phyloP scores from a whole-genome alignment of 2,797 vertebrate genomes.

The Epinephelus awoara region DNA sequence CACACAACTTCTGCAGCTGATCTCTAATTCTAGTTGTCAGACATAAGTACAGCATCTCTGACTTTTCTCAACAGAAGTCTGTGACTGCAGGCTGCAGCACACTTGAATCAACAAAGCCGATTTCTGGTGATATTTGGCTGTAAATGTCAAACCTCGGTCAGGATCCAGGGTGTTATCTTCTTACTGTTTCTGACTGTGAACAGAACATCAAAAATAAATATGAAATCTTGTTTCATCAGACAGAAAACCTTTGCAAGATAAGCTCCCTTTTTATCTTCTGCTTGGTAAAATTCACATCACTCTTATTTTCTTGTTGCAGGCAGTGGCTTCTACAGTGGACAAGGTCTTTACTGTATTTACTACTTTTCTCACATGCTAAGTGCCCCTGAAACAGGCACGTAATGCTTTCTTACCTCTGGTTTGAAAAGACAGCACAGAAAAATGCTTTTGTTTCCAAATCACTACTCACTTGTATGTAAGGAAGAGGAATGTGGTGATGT shows the following conservation, averaged over 20 bases:
- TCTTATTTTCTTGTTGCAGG: constrained; percentile 3
- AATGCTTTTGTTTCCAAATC: not conserved
- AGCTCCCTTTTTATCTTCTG: constrained; percentile 11
- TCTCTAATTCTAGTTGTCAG: not conserved
- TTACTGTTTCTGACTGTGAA: constrained; percentile 30
- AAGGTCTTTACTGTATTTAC: not conserved
- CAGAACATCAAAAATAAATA: constrained; percentile 43
- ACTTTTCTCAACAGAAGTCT: constrained; percentile 1
- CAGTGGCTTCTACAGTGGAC: not conserved
- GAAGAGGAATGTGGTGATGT: not conserved
- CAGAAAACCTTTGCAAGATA: constrained; percentile 33
- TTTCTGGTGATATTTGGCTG: constrained; percentile 60
- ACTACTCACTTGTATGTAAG: not conserved
- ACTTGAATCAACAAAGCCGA: constrained; percentile 41
- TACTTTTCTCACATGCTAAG: not conserved
- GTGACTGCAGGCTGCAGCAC: not conserved
- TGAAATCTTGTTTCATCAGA: constrained; percentile 44
- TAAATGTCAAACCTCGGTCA: constrained; percentile 67
- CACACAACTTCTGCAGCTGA: not conserved
- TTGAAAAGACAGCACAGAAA: not conserved
- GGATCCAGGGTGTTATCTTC: constrained; percentile 42
- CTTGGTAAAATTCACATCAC: constrained; percentile 24
- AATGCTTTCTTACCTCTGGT: not conserved
- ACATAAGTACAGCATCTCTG: not conserved
- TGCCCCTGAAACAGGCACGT: not conserved